Base-by-base conservation (phyloP, 2,113 vertebrate species). In the Hemiscyllium ocellatum region DNA sequence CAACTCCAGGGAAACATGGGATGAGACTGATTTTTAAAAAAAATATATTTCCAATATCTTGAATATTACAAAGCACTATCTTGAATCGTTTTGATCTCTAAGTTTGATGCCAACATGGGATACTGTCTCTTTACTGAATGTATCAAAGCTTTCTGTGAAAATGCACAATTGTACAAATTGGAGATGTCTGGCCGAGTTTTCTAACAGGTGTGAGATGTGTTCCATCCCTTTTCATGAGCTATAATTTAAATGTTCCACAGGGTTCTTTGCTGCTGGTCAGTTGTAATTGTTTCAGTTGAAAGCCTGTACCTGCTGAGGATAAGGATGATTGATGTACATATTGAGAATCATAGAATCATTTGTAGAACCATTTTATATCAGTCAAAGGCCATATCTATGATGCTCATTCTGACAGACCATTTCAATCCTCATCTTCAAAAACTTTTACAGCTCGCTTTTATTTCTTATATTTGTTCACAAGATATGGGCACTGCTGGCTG, bases 141-240 rank as follows among this genome's bases (percentile, higher is more conserved):
- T 70, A 72, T 70, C 50, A 33, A 76, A 26, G 37, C n/a, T 47
- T 94, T 42, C 61, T 26, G 93, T n/a, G 52, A 90, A 85, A 95
- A 95, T 70, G 94, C 94, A 76, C 94, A 95, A 95, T 95, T 95
- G 94, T 72, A 95, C 24, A 72, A 70, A 95, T 50, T 95, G 69
- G 26, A 72, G 5, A 47, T 47, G 68, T 95, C 47, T 50, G 68
- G 22, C 61, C 33, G n/a, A 93, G 19, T 95, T 76, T 70, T 37
- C 69, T 72, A 61, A 61, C 56, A 19, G 69, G 47, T 26, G 22
- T 50, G 37, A 95, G 93, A 70, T 70, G 33, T 70, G 94, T 72
- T 95, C 72, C 68, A 52, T 42, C 37, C 33, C 56, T 17, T 93
- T 93, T 66, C 61, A 22, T 22, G 17, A 33, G 29, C 86, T 61